Conservation (phyloP, 2,888 invertebrate species). For the Muscina levida region DNA sequence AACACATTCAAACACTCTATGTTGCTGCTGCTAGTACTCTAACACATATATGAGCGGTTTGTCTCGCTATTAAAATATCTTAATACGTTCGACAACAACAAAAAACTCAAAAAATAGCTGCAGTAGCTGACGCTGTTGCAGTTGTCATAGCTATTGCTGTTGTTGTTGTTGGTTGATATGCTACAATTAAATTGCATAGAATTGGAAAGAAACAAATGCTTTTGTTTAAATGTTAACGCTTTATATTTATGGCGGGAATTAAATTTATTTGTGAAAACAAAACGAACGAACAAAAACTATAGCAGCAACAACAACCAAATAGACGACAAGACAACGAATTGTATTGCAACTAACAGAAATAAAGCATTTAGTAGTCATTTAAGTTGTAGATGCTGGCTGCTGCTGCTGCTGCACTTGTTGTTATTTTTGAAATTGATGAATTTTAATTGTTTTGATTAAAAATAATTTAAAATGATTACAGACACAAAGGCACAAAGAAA, state of each 20-base stretch:
- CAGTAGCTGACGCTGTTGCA: no score
- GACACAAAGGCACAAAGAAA: conserved; percentile 6
- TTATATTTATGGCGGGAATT: conserved; percentile 51
- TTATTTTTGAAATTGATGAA: conserved; percentile 60
- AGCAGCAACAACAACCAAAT: not conserved
- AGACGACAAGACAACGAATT: not conserved
- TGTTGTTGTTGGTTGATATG: conserved; percentile 35
- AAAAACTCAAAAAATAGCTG: no score
- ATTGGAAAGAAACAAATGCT: conserved; percentile 40
- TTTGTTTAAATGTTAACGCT: conserved; percentile 50
- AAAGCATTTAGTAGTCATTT: conserved; percentile 12
- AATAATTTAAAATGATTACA: conserved; percentile 65
- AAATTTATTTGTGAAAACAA: conserved; percentile 57
- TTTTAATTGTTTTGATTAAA: conserved; percentile 66
- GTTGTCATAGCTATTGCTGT: conserved; percentile 16
- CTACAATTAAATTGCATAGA: conserved; percentile 62
- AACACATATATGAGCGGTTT: conserved; percentile 31
- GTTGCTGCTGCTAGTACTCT: no score
- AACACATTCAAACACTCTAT: not conserved
- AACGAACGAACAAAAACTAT: not conserved
- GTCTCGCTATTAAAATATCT: conserved; percentile 62
- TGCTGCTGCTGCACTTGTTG: conserved; percentile 10
- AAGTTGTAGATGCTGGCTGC: conserved; percentile 1
- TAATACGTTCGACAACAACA: conserved; percentile 45
- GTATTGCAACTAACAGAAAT: no score